These are phyloP conservation scores for Cyphomyrus discorhynchus DNA, from an alignment of 2,113 vertebrate genomes.

Conservation along the genomic window DNA sequence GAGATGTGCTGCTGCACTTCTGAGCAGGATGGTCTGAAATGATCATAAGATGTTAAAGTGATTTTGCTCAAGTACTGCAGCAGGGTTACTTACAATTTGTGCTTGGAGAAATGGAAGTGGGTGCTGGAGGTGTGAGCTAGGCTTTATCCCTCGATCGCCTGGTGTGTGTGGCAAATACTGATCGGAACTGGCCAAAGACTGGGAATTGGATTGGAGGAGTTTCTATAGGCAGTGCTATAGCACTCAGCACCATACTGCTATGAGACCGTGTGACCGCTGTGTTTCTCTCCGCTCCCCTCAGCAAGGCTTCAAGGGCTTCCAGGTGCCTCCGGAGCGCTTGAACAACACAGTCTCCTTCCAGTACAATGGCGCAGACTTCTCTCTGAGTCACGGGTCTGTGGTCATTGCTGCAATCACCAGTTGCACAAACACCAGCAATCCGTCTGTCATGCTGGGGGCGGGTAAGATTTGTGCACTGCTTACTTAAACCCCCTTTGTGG, in stretches of 20 bases:
- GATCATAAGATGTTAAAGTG: neutral
- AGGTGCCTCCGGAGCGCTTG: slow-evolving; percentile 68
- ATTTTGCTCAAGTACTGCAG: neutral
- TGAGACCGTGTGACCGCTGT: neutral
- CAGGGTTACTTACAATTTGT: neutral
- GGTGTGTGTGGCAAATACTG: neutral
- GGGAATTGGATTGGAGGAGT: neutral
- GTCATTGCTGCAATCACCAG: slow-evolving; percentile 97
- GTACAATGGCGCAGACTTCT: slow-evolving; percentile 65
- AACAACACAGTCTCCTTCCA: slow-evolving; percentile 59
- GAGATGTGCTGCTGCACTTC: neutral
- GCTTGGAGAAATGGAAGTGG: neutral
- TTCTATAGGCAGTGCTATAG: neutral
- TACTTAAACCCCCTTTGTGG: neutral
- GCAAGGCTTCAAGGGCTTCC: slow-evolving; percentile 98
- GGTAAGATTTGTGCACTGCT: slow-evolving; percentile 52
- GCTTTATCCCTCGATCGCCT: neutral
- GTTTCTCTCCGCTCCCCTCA: slow-evolving; percentile 36
- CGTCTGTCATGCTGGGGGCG: slow-evolving; percentile 94
- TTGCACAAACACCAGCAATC: slow-evolving; percentile 98
- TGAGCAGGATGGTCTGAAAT: neutral
- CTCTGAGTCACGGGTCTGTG: slow-evolving; percentile 80
- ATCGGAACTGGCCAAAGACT: neutral
- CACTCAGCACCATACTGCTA: neutral
- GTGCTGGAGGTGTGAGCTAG: too few species aligned